Base-by-base conservation (phyloP, 1,140 invertebrate genomes). In the Lepeophtheirus salmonis region DNA sequence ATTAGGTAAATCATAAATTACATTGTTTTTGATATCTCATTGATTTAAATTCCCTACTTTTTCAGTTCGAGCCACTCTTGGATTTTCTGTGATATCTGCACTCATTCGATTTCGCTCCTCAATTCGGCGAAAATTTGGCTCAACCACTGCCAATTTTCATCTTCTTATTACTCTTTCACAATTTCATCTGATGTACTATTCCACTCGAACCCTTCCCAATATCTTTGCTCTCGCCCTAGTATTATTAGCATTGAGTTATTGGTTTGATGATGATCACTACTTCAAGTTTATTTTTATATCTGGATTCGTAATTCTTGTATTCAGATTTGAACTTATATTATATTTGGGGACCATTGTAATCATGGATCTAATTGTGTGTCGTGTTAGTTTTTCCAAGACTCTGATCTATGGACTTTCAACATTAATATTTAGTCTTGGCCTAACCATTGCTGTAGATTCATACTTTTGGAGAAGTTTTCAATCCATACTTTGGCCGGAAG, bases 121-220 rank as follows among this genome's bases (percentile, higher is more conserved):
- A 24, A 72, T 91, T 41, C 73, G 79, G 67, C 78, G 79, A 65
- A 73, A 82, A 51, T 94, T 89, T 76, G 90, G 91, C 17, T 68
- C 70, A 25, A 76, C 78, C 62, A 82, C 87, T 69, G 75, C 81
- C 16, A 78, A 78, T 64, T 57, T 25, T 4, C 55, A 57, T 18
- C 26, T 30, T 2, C 17, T 57, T 14, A 24, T 97, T 50, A 90
- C 84, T 22, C 77, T 84, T 20, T 83, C 88, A 12, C 95, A 98
- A 69, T 98, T 95, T 73, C 95, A 98, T 74, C 94, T 97, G 67
- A 83, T 97, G 77, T 98, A 91, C 70, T 99, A 99, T 70, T 77
- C 89, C 67, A 89, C 86, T 63, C 77, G 96, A 57, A 81, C 92
- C 18, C 76, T 99, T 64, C 95, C 96, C 63, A 99, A 99, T 74